Percentiles rank a stretch among this genome's conserved stretches.
phyloP scores from a whole-genome alignment of 2,113 vertebrate genomes.

The Hippocampus guttulatus region DNA sequence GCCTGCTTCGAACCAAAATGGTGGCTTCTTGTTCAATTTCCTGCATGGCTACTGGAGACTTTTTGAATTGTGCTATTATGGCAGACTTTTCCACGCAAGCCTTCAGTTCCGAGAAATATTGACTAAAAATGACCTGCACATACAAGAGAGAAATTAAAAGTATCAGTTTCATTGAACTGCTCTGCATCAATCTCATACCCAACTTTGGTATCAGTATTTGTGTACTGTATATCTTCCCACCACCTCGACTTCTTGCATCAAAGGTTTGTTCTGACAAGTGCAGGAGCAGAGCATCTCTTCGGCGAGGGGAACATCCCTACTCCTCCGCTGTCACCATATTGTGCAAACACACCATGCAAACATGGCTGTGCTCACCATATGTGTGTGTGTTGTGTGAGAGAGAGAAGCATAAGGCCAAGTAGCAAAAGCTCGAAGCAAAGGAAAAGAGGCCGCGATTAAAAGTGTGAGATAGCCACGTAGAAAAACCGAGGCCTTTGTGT shows the following conservation, averaged over 20 bases:
- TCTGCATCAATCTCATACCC: not conserved
- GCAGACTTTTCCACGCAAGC: too few relatives aligned
- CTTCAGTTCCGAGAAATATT: too few relatives aligned
- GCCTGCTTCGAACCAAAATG: too few relatives aligned
- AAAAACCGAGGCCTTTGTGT: slow-evolving; percentile 50
- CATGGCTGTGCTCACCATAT: slow-evolving; percentile 44
- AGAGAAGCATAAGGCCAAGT: not conserved
- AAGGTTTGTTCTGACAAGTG: not conserved
- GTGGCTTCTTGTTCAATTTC: too few relatives aligned
- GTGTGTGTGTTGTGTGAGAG: slow-evolving; percentile 6
- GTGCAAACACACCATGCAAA: slow-evolving; percentile 64
- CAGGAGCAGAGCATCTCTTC: slow-evolving; percentile 40
- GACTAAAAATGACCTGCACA: too few relatives aligned
- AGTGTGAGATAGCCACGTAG: slow-evolving; percentile 23
- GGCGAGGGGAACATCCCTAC: slow-evolving; percentile 33
- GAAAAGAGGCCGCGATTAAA: not conserved
- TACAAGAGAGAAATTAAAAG: too few relatives aligned
- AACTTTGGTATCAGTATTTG: not conserved
- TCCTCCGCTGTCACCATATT: slow-evolving; percentile 55
- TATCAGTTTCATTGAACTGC: not conserved
- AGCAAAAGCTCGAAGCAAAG: not conserved
- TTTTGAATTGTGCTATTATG: too few relatives aligned
- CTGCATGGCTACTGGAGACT: too few relatives aligned
- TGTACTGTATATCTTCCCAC: not conserved
- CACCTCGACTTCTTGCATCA: not conserved